Evolutionary conservation across 2,888 invertebrate genomes (phyloP).

Genomic region (Disparrhopalites patrizii): DNA sequence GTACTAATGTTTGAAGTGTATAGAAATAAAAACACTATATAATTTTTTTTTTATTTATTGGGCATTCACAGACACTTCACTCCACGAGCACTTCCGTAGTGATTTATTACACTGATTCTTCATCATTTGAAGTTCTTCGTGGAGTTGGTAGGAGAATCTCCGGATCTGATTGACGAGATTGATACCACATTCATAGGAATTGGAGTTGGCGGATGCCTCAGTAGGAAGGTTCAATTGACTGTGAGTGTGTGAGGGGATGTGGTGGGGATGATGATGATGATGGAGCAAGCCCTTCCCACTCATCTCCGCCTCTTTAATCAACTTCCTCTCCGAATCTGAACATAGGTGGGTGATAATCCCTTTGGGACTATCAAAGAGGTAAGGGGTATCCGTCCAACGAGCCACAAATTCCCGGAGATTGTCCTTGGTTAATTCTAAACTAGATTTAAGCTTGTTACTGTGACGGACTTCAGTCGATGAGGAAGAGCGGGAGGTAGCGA

Average conservation of each 20-base stretch:
- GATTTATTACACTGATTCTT: constrained; percentile 44
- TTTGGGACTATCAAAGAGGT: constrained; percentile 64
- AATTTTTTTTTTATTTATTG: too few species aligned
- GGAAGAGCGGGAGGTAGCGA: neutral
- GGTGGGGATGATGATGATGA: constrained; percentile 11
- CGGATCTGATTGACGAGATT: constrained; percentile 48
- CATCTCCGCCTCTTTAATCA: neutral
- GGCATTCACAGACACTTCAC: constrained; percentile 47
- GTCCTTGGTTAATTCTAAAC: constrained; percentile 61
- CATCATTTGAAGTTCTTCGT: constrained; percentile 47
- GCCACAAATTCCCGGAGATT: constrained; percentile 79
- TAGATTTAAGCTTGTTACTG: constrained; percentile 27
- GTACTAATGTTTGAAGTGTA: too few species aligned
- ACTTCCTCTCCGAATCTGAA: constrained; percentile 10
- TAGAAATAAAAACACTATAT: too few species aligned
- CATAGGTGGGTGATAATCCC: constrained; percentile 46
- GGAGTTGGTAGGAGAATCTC: constrained; percentile 47
- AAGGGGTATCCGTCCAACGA: constrained; percentile 83
- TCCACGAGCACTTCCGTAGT: constrained; percentile 40
- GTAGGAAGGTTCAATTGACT: constrained; percentile 11
- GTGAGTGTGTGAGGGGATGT: constrained; percentile 6
- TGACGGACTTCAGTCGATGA: neutral
- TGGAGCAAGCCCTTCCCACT: neutral
- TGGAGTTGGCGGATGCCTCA: neutral
- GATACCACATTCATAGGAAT: constrained; percentile 29